phyloP scores from a whole-genome alignment of 2,797 vertebrate species.

The Pseudochirops corinnae region DNA sequence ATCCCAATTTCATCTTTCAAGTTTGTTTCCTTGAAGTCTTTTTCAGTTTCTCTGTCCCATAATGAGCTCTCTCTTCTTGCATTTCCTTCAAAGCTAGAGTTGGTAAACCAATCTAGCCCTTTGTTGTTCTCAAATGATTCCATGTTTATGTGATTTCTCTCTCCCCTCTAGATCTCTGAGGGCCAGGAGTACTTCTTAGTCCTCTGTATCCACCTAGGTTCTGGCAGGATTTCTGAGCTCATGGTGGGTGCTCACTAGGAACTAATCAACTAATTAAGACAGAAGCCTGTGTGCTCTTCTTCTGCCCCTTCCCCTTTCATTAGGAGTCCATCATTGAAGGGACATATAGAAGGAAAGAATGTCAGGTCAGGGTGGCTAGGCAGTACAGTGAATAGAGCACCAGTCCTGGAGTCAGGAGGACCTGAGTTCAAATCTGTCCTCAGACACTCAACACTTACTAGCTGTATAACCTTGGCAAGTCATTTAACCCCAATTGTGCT shows the following conservation, averaged over 20 bases:
- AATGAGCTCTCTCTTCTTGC: neutral
- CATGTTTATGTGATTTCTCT: neutral
- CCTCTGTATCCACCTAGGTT: neutral
- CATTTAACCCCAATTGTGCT: no score
- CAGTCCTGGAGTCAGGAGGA: no score
- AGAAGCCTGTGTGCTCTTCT: neutral
- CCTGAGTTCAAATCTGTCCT: no score
- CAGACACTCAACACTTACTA: no score
- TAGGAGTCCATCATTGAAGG: neutral
- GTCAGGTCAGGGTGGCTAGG: neutral
- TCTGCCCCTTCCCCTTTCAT: neutral
- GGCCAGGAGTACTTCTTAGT: neutral
- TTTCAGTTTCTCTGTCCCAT: neutral
- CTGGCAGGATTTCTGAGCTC: neutral
- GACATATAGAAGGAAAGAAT: slow-evolving; percentile 26
- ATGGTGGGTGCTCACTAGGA: neutral
- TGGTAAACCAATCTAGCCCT: neutral
- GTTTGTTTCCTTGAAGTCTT: neutral
- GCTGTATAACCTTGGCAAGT: no score
- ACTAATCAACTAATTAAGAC: neutral
- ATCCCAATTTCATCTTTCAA: neutral
- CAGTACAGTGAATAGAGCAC: no score
- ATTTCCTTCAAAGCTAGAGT: neutral
- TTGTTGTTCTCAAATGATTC: neutral
- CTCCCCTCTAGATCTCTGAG: neutral